Conservation (phyloP, 2,888 invertebrate species). For the Cantharis rufa region DNA sequence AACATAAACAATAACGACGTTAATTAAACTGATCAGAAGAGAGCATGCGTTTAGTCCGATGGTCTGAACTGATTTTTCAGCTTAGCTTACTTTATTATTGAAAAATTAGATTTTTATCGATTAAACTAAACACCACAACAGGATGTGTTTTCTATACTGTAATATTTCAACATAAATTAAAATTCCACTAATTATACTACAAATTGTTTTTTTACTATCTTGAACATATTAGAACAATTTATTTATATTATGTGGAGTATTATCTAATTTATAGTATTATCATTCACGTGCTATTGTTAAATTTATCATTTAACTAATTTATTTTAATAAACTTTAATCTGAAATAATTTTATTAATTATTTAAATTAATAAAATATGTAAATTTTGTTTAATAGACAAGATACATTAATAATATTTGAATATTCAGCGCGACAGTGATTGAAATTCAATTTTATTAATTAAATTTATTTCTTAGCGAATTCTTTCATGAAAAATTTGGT, state of each 20-base stretch:
- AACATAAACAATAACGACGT: too few relatives aligned
- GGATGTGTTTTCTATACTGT: too few relatives aligned
- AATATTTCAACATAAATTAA: background rate
- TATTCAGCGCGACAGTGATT: background rate
- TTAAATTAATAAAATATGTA: background rate
- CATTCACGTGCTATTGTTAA: background rate
- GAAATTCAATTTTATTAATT: background rate
- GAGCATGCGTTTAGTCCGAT: too few relatives aligned
- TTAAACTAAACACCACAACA: too few relatives aligned
- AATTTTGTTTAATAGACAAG: background rate
- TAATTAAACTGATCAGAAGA: too few relatives aligned
- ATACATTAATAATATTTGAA: background rate
- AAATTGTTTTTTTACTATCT: background rate
- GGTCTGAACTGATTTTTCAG: too few relatives aligned
- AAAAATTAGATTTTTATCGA: too few relatives aligned
- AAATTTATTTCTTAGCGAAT: background rate
- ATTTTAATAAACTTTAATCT: background rate
- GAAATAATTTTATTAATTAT: background rate
- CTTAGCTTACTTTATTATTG: too few relatives aligned
- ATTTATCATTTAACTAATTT: background rate
- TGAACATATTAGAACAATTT: background rate
- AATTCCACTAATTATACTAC: background rate
- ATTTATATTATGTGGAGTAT: background rate
- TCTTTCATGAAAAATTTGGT: too few relatives aligned
- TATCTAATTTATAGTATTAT: background rate